Percentiles rank a stretch among this genome's conserved stretches.
phyloP scores from a whole-genome alignment of 2,797 vertebrate species.

The Limosa lapponica region DNA sequence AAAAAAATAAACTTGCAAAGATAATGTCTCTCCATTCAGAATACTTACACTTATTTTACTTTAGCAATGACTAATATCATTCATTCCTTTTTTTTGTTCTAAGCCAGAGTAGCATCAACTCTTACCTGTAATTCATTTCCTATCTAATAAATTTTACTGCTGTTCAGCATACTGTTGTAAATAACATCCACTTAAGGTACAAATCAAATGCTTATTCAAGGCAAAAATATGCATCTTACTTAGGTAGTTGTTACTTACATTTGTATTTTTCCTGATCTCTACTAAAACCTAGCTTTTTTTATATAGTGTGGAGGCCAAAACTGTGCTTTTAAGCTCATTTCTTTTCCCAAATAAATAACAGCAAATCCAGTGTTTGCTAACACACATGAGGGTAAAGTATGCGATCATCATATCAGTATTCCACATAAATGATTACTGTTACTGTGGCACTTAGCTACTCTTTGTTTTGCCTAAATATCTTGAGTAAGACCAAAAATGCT shows the following conservation, averaged over 20 bases:
- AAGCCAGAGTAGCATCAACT: neutral
- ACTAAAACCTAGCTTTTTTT: neutral
- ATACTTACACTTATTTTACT: neutral
- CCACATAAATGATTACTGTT: neutral
- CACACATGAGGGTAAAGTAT: fast-evolving
- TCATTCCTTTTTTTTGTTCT: neutral
- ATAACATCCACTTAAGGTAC: neutral
- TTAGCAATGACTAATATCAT: neutral
- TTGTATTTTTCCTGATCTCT: neutral
- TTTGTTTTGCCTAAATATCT: neutral
- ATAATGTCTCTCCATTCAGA: neutral
- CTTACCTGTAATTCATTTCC: neutral
- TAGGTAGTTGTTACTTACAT: fast-evolving
- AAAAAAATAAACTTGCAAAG: neutral
- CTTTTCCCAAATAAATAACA: neutral
- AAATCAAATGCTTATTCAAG: neutral
- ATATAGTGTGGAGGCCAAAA: neutral
- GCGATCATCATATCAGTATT: neutral
- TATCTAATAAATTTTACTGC: neutral
- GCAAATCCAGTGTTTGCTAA: neutral
- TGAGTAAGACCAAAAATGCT: neutral
- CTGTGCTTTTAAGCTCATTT: neutral
- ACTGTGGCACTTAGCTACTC: neutral
- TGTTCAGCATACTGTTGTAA: neutral
- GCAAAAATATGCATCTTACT: neutral